phyloP scores from a whole-genome alignment of 2,113 vertebrate species.

The Spea bombifrons region DNA sequence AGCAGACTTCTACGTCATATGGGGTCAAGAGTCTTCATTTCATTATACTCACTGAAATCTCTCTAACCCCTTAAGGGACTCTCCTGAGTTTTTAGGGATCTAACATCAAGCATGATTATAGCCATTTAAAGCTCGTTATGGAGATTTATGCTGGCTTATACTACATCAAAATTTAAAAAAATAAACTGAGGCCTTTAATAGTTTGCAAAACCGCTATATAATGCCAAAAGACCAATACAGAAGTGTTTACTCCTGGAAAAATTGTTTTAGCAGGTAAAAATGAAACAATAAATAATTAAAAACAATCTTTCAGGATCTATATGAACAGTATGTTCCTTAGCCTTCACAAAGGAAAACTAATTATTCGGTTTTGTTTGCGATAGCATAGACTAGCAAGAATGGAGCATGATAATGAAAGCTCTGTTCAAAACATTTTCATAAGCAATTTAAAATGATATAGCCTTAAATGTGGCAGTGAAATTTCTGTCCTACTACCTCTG shows the following conservation, averaged over 20 bases:
- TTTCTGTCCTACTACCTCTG: too few relatives aligned
- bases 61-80: too few relatives aligned
- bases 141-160: too few relatives aligned
- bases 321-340: constrained; percentile 13
- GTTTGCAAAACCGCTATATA: neutral
- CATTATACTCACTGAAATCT: too few relatives aligned
- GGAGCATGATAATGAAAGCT: neutral
- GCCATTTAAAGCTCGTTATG: too few relatives aligned
- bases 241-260: constrained; percentile 8
- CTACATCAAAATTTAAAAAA: too few relatives aligned
- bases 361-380: constrained; percentile 28
- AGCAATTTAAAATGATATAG: constrained; percentile 6
- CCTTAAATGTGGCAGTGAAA: neutral
- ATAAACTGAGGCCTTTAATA: too few relatives aligned
- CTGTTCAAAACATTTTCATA: too few relatives aligned
- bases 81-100: too few relatives aligned
- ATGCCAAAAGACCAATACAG: constrained; percentile 14
- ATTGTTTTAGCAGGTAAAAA: constrained; percentile 16
- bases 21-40: too few relatives aligned
- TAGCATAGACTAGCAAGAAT: neutral
- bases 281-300: constrained; percentile 27
- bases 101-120: too few relatives aligned
- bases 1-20: too few relatives aligned
- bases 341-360: constrained; percentile 4
- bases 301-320: constrained; percentile 28